A percentile compares a stretch with the other conserved stretches of the same genome.
Evolutionary conservation across 92 coral and sea anemone species (phyloP).

Genomic region (Paramuricea clavata): DNA sequence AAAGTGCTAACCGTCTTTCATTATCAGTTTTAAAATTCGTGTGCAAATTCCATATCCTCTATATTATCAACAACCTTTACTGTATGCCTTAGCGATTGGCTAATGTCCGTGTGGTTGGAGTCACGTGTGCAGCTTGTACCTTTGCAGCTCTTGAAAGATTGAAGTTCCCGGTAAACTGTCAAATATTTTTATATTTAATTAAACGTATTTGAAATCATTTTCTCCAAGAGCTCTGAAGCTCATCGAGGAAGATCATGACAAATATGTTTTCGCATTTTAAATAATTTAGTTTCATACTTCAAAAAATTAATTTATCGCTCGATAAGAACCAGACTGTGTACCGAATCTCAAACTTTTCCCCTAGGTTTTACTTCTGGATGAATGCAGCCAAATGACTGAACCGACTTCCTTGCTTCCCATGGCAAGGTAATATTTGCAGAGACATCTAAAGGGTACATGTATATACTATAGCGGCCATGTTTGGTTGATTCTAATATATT

Average conservation of each 20-base stretch:
- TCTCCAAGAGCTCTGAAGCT: too few relatives aligned
- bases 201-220: too few relatives aligned
- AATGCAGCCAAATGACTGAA: constrained; percentile 99
- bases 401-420: constrained; percentile 94
- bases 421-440: constrained; percentile 75
- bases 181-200: too few relatives aligned
- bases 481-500: not conserved
- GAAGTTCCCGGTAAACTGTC: constrained; percentile 82
- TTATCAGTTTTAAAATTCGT: too few relatives aligned
- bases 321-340: not conserved
- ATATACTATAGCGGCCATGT: too few relatives aligned
- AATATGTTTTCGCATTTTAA: not conserved
- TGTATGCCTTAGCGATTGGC: constrained; percentile 70
- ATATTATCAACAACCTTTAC: too few relatives aligned
- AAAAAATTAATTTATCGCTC: too few relatives aligned
- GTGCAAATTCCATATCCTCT: not conserved
- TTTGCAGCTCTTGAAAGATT: constrained; percentile 88
- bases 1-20: too few relatives aligned
- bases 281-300: not conserved
- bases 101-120: constrained; percentile 91
- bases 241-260: too few relatives aligned
- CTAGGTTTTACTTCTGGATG: constrained; percentile 89
- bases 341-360: not conserved
- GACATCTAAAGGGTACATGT: too few relatives aligned
- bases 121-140: constrained; percentile 95